Base-by-base conservation (phyloP, 1,140 invertebrate species). In the Heliconius hermathena region DNA sequence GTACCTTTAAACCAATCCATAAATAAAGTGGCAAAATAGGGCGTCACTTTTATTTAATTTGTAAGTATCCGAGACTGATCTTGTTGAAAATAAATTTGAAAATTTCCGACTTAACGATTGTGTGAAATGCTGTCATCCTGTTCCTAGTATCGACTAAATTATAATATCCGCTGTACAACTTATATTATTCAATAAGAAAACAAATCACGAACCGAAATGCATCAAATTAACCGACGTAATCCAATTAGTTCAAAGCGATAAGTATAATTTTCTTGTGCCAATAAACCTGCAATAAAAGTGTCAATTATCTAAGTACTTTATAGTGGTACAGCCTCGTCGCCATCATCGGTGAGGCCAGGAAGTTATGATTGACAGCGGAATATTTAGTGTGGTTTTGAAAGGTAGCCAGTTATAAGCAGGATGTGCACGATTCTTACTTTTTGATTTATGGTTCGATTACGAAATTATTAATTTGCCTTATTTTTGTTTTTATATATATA, bases 281-380 rank as follows among this genome's bases (percentile, higher is more conserved):
- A 75, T 75, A 75, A 75, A 22, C 52, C 74, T 41, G 74, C 54
- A 75, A 77, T 73, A 77, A 77, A 73, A 60, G 74, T 80, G 75
- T 76, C 71, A 74, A 77, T 81, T 76, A 72, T 33, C 70, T 54
- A 66, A 66, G 60, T 77, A 72, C 66, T 77, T 77, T 46, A 77
- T 54, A 52, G 76, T 72, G 76, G 52, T 77, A 75, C 54, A 57
- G 74, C 60, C 74, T 75, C 38, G 74, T 75, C 74, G 22, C 41
- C 41, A 75, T 75, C 54, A 66, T 18, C 41, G 74, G 38, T 16
- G 13, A 36, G 54, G 57, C 57, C 74, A 75, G 74, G 74, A 75
- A 75, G 49, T 36, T 38, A 75, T 66, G 74, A 75, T 75, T 75
- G 74, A 75, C 60, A 38, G 57, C 18, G 33, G 74, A 75, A 66